These are phyloP conservation scores for Cecropterus lyciades DNA, from an alignment of 1,140 invertebrate species.

Conservation along the genomic window DNA sequence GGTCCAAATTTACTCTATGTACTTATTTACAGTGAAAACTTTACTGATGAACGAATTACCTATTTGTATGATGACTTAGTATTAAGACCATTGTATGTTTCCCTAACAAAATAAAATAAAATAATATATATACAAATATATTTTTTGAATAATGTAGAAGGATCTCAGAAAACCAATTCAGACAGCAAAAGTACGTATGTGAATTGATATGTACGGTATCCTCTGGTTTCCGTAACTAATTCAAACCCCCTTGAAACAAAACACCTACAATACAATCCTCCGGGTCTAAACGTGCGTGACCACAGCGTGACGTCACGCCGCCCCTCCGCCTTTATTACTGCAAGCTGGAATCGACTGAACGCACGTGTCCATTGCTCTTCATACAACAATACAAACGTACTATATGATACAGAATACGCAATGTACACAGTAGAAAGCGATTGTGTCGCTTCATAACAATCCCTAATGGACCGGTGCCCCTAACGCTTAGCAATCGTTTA, in stretches of 20 bases:
- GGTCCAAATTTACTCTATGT: too few relatives aligned
- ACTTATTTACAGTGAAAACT: too few relatives aligned
- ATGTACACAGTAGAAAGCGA: constrained; percentile 38
- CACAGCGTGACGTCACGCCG: constrained; percentile 37
- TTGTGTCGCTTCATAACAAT: constrained; percentile 43
- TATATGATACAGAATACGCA: constrained; percentile 33
- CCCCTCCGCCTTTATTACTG: constrained; percentile 32
- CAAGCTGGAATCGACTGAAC: constrained; percentile 31
- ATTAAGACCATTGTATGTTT: too few relatives aligned
- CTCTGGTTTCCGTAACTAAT: too few relatives aligned
- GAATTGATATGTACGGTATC: too few relatives aligned
- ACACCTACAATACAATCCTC: constrained; percentile 35
- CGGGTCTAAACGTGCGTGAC: constrained; percentile 50
- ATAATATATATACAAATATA: too few relatives aligned
- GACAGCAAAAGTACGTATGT: too few relatives aligned
- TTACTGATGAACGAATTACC: too few relatives aligned
- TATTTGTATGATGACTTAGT: too few relatives aligned
- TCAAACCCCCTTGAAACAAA: not conserved
- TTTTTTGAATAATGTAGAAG: too few relatives aligned
- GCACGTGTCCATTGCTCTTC: constrained; percentile 39
- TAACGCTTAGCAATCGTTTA: constrained; percentile 52
- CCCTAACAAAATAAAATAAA: too few relatives aligned
- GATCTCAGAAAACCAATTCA: too few relatives aligned
- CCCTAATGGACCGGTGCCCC: constrained; percentile 41
- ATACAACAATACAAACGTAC: constrained; percentile 34